Base-by-base conservation (phyloP, 2,888 invertebrate genomes). In the Corbicula japonica region DNA sequence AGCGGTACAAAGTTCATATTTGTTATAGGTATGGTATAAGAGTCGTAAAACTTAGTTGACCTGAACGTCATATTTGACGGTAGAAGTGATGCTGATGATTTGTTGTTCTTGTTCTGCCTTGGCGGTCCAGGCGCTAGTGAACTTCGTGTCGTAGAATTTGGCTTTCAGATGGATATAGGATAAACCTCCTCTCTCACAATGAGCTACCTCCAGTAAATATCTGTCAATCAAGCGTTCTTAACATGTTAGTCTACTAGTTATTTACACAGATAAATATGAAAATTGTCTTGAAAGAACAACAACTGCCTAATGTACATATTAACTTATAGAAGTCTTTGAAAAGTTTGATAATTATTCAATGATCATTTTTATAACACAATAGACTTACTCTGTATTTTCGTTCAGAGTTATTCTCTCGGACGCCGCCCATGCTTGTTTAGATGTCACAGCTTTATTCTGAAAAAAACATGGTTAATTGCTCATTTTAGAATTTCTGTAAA, bases 191-290 rank as follows among this genome's bases (percentile, higher is more conserved):
- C 46, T 76, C 38, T 86, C 83, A 52, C 71, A 73, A 71, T 86
- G 87, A 8, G 81, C 48, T 0, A 87, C 78, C 46, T 88, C 82
- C 54, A 89, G 74, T 18, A 85, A 80, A 60, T 87, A 88, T 56
- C 88, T 88, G 76, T 18, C 73, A 52, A 34, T 35, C 26, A 28
- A 30, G 41, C n/a, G n/a, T n/a, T n/a, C n/a, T n/a, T n/a, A n/a
- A n/a, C n/a, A n/a, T n/a, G n/a, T n/a, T n/a, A n/a, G n/a, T n/a
- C n/a, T n/a, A n/a, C n/a, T n/a, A n/a, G n/a, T n/a, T n/a, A n/a
- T n/a, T n/a, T n/a, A n/a, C n/a, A n/a, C n/a, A n/a, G n/a, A n/a
- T n/a, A n/a, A n/a, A n/a, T n/a, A n/a, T n/a, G n/a, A n/a, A n/a
- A n/a, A n/a, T n/a, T n/a, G n/a, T n/a, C n/a, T n/a, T n/a, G n/a